Evolutionary conservation across 1,140 invertebrate genomes (phyloP).

Genomic region (Bathynomus jamesi): DNA sequence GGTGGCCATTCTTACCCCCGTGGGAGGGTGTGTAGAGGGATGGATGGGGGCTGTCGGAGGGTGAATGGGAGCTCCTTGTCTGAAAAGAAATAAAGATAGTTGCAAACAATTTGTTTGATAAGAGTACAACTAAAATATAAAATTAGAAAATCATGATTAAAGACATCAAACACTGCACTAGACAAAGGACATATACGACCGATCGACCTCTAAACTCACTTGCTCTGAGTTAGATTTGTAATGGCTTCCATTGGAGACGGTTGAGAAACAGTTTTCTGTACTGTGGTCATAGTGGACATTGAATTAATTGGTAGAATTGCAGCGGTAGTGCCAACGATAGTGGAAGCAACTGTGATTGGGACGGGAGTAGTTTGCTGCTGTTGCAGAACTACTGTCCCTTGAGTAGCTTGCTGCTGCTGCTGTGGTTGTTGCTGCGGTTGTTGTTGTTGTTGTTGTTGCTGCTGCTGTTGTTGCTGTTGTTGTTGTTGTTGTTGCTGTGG

Average conservation of each 20-base stretch:
- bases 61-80: neutral
- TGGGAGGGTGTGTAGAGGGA: neutral
- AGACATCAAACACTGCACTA: too few species aligned
- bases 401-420: conserved; percentile 30
- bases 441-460: conserved; percentile 20
- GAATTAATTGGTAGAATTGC: conserved; percentile 4
- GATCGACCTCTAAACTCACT: too few species aligned
- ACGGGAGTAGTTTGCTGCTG: conserved; percentile 39
- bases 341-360: conserved; percentile 21
- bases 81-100: neutral
- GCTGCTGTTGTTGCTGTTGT: conserved; percentile 9
- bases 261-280: neutral
- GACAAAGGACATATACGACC: too few species aligned
- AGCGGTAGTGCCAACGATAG: conserved; percentile 30
- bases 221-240: neutral
- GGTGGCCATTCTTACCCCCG: neutral
- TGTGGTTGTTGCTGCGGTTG: conserved; percentile 38
- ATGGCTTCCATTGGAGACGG: neutral
- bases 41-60: neutral
- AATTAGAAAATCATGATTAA: too few species aligned
- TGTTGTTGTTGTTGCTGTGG: conserved; percentile 7
- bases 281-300: neutral
- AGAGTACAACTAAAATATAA: too few species aligned
- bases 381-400: neutral
- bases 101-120: too few species aligned